Evolutionary conservation across 2,888 invertebrate genomes (phyloP).

Genomic region (Euphydryas editha): DNA sequence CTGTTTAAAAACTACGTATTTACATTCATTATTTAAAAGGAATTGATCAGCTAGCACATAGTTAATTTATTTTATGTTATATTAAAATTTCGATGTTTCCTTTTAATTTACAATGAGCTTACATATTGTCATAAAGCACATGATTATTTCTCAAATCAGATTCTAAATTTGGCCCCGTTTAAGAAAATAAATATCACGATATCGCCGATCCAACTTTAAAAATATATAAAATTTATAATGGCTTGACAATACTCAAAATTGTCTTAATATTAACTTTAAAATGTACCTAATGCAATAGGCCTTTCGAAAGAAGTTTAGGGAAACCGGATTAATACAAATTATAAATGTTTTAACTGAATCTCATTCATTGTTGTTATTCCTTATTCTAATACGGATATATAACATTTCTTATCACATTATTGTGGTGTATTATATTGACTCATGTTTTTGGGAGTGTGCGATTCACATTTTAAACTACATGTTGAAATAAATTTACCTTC

Average conservation of each 20-base stretch:
- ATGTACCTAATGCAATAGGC: background rate
- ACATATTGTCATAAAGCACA: conserved; percentile 65
- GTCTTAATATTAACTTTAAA: background rate
- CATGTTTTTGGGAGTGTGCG: conserved; percentile 71
- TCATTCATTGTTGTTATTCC: conserved; percentile 32
- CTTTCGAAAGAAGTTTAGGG: conserved; percentile 2
- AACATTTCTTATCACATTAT: conserved; percentile 41
- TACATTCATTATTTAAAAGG: conserved; percentile 54
- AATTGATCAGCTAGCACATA: conserved; percentile 52
- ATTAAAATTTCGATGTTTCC: conserved; percentile 68
- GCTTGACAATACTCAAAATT: conserved; percentile 15
- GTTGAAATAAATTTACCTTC: conserved; percentile 68
- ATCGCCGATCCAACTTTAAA: conserved; percentile 23
- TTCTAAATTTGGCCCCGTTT: conserved; percentile 42
- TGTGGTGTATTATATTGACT: conserved; percentile 68
- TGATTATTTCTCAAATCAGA: conserved; percentile 34
- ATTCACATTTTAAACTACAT: conserved; percentile 57
- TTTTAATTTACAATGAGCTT: conserved; percentile 57
- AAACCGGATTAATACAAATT: conserved; percentile 5
- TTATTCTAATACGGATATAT: conserved; percentile 40
- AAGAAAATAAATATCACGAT: conserved; percentile 36
- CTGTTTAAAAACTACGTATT: conserved; percentile 66
- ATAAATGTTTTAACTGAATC: conserved; percentile 33
- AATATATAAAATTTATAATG: conserved; percentile 10
- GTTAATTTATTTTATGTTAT: conserved; percentile 38